A percentile compares a stretch with the other conserved stretches of the same genome.
phyloP scores from a whole-genome alignment of 2,113 vertebrate species.

The Pangasianodon hypophthalmus region DNA sequence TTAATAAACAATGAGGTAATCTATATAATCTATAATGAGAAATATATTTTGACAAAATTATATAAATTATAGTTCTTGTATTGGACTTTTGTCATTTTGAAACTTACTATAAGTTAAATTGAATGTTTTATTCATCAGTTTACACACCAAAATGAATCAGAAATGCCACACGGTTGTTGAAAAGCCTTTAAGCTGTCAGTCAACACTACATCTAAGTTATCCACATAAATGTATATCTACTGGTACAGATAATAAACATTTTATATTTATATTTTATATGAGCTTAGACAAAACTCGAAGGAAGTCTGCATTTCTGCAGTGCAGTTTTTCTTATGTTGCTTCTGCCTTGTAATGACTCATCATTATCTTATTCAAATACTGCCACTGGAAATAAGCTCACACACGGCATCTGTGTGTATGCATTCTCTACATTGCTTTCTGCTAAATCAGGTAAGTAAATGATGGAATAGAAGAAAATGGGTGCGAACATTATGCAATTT shows the following conservation, averaged over 20 bases:
- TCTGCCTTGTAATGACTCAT: neutral
- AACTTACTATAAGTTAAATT: neutral
- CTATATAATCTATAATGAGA: no score
- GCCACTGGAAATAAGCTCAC: neutral
- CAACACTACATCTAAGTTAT: neutral
- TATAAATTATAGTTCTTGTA: neutral
- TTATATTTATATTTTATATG: neutral
- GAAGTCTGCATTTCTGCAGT: neutral
- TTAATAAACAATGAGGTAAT: neutral
- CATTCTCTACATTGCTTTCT: neutral
- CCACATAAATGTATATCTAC: neutral
- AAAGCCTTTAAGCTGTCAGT: neutral
- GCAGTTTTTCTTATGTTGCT: neutral
- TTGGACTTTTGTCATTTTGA: neutral
- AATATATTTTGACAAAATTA: neutral
- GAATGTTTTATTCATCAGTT: neutral
- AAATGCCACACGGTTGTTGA: neutral
- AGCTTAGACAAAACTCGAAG: neutral
- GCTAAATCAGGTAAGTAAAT: slow-evolving; percentile 39
- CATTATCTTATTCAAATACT: neutral
- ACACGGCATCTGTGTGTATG: neutral
- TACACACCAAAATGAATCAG: neutral
- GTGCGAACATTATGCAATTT: neutral
- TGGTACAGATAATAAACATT: neutral
- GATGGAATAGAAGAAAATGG: slow-evolving; percentile 44